Percentiles rank a stretch among this genome's conserved stretches.
Evolutionary conservation across 2,888 invertebrate genomes (phyloP).

Genomic region (Harpalus rufipes): DNA sequence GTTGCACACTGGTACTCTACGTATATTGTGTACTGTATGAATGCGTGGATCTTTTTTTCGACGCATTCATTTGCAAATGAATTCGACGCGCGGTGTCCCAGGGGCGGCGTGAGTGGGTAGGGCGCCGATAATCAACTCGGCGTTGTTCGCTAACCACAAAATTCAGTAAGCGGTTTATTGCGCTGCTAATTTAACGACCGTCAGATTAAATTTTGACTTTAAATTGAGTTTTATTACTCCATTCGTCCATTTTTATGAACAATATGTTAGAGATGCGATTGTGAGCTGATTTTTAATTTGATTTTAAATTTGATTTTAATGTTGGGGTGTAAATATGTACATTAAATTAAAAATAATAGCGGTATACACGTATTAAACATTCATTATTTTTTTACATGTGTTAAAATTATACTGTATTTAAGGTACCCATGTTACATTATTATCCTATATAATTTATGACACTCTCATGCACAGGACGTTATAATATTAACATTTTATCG

Average conservation of each 20-base stretch:
- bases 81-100: conserved; percentile 11
- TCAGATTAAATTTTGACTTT: conserved; percentile 56
- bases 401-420: neutral
- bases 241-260: conserved; percentile 15
- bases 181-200: conserved; percentile 45
- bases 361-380: neutral
- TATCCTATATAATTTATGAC: neutral
- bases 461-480: neutral
- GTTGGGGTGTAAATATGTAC: neutral
- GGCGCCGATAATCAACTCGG: conserved; percentile 47
- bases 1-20: neutral
- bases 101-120: neutral
- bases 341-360: neutral
- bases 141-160: conserved; percentile 40
- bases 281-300: neutral
- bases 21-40: neutral
- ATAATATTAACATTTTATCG: neutral
- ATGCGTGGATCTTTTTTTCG: conserved; percentile 19
- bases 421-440: neutral
- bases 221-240: conserved; percentile 48
- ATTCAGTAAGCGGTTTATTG: conserved; percentile 54
- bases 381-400: neutral
- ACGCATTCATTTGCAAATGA: conserved; percentile 38
- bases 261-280: conserved; percentile 34
- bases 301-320: conserved; percentile 29